Conservation (phyloP, 2,113 vertebrate species). For the Cephalopterus ornatus region DNA sequence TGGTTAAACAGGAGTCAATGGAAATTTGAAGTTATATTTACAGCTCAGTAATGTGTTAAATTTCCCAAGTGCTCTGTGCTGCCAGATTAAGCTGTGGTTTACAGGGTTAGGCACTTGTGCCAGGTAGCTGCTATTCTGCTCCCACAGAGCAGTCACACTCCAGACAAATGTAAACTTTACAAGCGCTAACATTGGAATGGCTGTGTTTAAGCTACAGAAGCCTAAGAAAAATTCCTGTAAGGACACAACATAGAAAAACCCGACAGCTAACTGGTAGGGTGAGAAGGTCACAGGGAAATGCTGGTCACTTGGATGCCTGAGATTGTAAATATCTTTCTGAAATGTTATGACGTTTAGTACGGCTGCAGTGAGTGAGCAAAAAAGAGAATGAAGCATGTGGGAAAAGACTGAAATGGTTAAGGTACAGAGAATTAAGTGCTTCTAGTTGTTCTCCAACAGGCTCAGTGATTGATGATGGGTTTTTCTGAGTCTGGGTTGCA, state of each 20-base stretch:
- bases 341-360: not conserved
- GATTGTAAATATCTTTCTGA: slow-evolving; percentile 34
- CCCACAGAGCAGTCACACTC: not conserved
- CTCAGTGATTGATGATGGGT: not conserved
- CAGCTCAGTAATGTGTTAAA: not conserved
- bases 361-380: not conserved
- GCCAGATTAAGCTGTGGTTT: not conserved
- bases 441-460: not conserved
- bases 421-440: not conserved
- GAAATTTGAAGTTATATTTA: not conserved
- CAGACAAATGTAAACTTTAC: slow-evolving; percentile 6
- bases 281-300: slow-evolving; percentile 21
- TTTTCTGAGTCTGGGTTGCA: not conserved
- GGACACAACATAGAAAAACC: not conserved
- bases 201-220: not conserved
- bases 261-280: not conserved
- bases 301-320: slow-evolving; percentile 5
- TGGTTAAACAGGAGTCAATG: not conserved
- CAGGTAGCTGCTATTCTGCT: not conserved
- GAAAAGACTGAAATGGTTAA: not conserved
- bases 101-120: not conserved
- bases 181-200: not conserved
- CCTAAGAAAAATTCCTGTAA: not conserved
- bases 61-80: not conserved
- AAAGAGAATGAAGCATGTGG: slow-evolving; percentile 1